Evolutionary conservation across 2,888 invertebrate genomes (phyloP), one percentile per base, ranked within the genome.

Genomic region (Teleiodes luculella): DNA sequence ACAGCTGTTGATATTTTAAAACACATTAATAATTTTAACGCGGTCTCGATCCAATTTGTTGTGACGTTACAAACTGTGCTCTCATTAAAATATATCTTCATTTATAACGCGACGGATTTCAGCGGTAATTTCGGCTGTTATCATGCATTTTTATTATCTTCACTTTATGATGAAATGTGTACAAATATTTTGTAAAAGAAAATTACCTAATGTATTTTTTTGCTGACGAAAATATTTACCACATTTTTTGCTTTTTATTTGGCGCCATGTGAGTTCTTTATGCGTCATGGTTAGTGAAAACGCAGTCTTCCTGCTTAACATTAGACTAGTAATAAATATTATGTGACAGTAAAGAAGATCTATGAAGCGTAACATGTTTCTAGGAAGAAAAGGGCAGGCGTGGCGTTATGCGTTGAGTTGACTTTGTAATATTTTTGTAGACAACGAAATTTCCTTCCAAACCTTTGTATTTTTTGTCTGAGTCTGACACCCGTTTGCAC

Each of bases 1-100:
- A 53, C 62, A 67, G 57, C 59, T 66, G 63, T 36, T 55, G 55
- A 59, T 57, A 59, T 59, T 60, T 64, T 58, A 57, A 64, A 69
- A 61, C 49, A 49, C 56, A 63, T 62, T 63, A 58, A 62, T 59
- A 49, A 48, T 45, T 20, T 51, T 55, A 54, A 49, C 49, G 30
- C 31, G 36, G 30, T 7, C 48, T n/a, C 16, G 35, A 36, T 48
- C 31, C 33, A 48, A 43, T 43, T 48, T 48, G 48, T 31, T 35
- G 10, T 36, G 48, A 35, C 48, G 36, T 48, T 33, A 33, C 31
- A 48, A 48, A 31, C 33, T 33, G 47, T 35, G 31, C 33, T 48
- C 35, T 33, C 47, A 48, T 45, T 30, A 45, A 45, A 45, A 45
- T 45, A 45, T 30, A 50, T 16, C 49, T 49, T 37, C 24, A 28